Percentiles rank a stretch among this genome's conserved stretches.
phyloP scores from a whole-genome alignment of 2,888 invertebrate species.

The Callyntrura guangdongensis region DNA sequence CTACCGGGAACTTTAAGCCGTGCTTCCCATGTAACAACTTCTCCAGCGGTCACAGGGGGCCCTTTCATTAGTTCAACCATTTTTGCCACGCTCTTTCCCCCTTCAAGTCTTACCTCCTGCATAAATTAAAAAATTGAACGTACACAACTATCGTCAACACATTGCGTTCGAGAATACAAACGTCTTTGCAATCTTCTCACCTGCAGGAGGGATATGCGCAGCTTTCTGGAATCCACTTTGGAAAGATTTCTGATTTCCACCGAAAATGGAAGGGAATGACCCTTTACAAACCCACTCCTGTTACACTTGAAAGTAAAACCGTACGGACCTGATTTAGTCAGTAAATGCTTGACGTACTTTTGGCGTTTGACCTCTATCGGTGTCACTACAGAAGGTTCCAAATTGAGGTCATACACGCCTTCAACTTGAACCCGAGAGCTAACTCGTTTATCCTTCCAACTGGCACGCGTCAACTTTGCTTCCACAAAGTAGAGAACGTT shows the following conservation, averaged over 20 bases:
- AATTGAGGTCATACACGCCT: constrained; percentile 77
- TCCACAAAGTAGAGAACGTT: constrained; percentile 80
- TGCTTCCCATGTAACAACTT: constrained; percentile 78
- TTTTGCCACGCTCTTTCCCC: constrained; percentile 55
- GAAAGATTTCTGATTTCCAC: constrained; percentile 78
- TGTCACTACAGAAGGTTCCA: constrained; percentile 67
- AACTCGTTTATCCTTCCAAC: constrained; percentile 80
- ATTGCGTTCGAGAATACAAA: not conserved
- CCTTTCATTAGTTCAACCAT: constrained; percentile 79
- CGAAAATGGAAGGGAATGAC: constrained; percentile 77
- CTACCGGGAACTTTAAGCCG: constrained; percentile 77
- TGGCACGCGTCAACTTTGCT: constrained; percentile 79
- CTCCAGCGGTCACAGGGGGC: constrained; percentile 76
- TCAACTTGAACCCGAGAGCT: constrained; percentile 76
- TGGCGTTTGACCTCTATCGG: constrained; percentile 74
- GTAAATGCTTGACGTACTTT: constrained; percentile 78
- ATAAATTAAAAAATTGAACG: not conserved
- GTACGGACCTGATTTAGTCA: constrained; percentile 78
- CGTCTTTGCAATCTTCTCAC: constrained; percentile 18
- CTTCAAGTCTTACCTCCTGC: constrained; percentile 69
- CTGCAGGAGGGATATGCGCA: constrained; percentile 76
- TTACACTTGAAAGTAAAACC: constrained; percentile 76
- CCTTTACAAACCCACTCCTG: constrained; percentile 77
- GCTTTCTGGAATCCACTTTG: constrained; percentile 76
- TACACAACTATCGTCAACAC: not conserved